phyloP scores from a whole-genome alignment of 2,888 invertebrate species.

The Metacarcinus magister region DNA sequence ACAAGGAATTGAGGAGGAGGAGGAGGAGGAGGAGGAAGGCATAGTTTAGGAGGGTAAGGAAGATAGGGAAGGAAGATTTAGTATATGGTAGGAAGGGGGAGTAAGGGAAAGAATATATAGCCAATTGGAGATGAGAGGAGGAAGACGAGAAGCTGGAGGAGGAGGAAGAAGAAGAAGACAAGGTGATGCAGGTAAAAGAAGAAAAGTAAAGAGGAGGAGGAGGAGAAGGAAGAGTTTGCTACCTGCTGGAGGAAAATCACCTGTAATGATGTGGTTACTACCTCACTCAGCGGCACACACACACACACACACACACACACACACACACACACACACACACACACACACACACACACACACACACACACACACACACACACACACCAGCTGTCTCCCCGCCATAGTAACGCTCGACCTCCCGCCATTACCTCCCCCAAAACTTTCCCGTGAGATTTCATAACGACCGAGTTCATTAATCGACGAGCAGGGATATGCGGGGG shows the following conservation, averaged over 20 bases:
- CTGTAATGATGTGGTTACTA: background rate
- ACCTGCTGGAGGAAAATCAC: constrained; percentile 12
- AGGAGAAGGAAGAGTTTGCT: background rate
- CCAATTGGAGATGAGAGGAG: background rate
- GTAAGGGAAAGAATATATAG: background rate
- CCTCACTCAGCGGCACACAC: constrained; percentile 43
- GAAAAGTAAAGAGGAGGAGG: no score
- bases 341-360: constrained; percentile 63
- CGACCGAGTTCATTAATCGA: constrained; percentile 6
- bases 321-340: constrained; percentile 63
- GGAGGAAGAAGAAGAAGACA: background rate
- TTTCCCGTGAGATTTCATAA: background rate
- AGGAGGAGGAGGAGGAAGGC: background rate
- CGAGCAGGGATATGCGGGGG: background rate
- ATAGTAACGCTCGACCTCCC: background rate
- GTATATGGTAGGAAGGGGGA: background rate
- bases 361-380: constrained; percentile 58
- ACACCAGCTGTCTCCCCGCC: background rate
- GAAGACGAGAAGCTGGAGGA: background rate
- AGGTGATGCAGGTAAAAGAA: no score
- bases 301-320: constrained; percentile 61
- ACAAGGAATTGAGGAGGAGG: no score
- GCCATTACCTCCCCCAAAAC: background rate
- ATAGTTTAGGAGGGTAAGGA: background rate
- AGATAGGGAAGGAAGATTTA: background rate